These are phyloP conservation scores for Acrocephalus scirpaceus DNA, from an alignment of 2,797 vertebrate genomes.

Conservation along the genomic window DNA sequence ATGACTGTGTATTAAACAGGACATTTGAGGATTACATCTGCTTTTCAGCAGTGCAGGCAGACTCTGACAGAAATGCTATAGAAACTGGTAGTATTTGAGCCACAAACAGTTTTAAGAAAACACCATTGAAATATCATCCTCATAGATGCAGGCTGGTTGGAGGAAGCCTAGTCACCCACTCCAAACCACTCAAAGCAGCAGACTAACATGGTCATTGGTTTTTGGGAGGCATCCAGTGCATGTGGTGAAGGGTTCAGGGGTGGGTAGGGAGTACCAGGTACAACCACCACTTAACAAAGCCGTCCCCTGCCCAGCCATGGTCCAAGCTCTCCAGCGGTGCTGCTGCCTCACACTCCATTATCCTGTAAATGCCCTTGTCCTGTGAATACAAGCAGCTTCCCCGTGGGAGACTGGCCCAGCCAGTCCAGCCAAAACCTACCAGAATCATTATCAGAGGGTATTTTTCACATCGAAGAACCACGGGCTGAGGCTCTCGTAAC, in stretches of 20 bases:
- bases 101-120: not conserved
- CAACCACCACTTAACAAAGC: slow-evolving; percentile 68
- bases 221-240: not conserved
- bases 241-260: accelerated
- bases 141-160: not conserved
- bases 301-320: slow-evolving; percentile 43
- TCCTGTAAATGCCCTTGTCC: slow-evolving; percentile 64
- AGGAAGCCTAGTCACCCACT: not conserved
- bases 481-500: not conserved
- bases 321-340: slow-evolving; percentile 59
- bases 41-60: not conserved
- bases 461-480: not conserved
- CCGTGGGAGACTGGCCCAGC: not conserved
- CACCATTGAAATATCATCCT: not conserved
- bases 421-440: not conserved
- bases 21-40: not conserved
- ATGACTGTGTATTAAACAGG: not conserved
- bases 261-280: slow-evolving; percentile 21
- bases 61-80: not conserved
- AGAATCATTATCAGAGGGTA: not conserved
- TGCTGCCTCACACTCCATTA: slow-evolving; percentile 25
- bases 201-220: slow-evolving; percentile 5
- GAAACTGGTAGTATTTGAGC: not conserved
- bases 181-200: slow-evolving; percentile 12
- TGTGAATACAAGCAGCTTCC: slow-evolving; percentile 22